A percentile compares a stretch with the other conserved stretches of the same genome.
Conservation (phyloP, 2,113 vertebrate species). For the Oenanthe melanoleuca region DNA sequence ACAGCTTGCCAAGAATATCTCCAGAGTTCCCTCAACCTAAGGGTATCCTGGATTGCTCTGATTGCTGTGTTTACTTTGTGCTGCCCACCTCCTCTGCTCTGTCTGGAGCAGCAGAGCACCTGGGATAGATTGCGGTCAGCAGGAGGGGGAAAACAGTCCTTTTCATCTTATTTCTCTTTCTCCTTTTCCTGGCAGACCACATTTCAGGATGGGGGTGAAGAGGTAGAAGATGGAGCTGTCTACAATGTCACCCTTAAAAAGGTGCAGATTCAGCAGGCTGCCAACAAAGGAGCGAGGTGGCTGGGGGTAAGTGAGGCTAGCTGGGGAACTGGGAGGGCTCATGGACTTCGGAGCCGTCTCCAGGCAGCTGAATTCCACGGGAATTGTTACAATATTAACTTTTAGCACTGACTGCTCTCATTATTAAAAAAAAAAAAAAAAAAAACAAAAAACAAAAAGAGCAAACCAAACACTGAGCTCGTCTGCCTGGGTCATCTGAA, state of each 20-base stretch:
- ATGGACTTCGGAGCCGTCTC: conserved; percentile 49
- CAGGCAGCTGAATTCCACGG: conserved; percentile 16
- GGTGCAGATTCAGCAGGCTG: conserved; percentile 94
- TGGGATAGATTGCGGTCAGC: conserved; percentile 55
- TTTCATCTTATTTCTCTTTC: neutral
- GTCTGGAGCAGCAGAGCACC: conserved; percentile 27
- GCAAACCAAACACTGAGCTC: neutral
- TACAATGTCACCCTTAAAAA: conserved; percentile 95
- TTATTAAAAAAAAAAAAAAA: neutral
- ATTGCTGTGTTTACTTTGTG: conserved; percentile 52
- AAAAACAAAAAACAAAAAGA: too few species aligned
- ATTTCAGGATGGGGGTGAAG: conserved; percentile 94
- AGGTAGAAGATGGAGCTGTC: conserved; percentile 94
- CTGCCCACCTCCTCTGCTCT: conserved; percentile 10
- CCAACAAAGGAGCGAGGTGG: conserved; percentile 91
- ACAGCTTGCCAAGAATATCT: conserved; percentile 64
- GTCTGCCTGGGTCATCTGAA: neutral
- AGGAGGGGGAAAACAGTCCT: neutral
- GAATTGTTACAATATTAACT: conserved; percentile 37
- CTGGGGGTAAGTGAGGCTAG: conserved; percentile 76
- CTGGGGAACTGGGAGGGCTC: neutral
- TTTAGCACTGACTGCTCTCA: neutral
- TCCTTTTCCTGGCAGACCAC: conserved; percentile 82
- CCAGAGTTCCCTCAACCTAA: neutral
- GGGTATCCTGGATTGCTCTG: neutral